phyloP scores from a whole-genome alignment of 2,113 vertebrate species.

The Chunga burmeisteri region DNA sequence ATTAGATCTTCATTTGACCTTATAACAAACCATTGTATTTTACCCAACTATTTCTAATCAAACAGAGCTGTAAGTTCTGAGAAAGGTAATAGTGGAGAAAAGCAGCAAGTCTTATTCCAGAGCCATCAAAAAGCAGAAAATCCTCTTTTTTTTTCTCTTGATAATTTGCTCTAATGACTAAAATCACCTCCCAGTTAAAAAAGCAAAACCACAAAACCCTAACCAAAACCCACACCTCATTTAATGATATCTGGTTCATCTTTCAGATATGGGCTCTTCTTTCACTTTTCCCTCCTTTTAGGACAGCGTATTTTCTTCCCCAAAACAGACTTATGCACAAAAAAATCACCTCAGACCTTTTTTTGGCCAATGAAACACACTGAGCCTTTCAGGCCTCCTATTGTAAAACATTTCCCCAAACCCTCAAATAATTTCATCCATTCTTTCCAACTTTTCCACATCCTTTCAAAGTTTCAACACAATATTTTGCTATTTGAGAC shows the following conservation, averaged over 20 bases:
- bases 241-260: not conserved
- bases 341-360: not conserved
- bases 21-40: not conserved
- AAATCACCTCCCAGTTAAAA: not conserved
- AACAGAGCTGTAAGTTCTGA: not conserved
- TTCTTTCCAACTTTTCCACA: not conserved
- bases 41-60: not conserved
- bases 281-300: not conserved
- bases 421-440: not conserved
- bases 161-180: not conserved
- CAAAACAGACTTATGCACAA: not conserved
- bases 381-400: not conserved
- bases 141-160: not conserved
- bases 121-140: not conserved
- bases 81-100: not conserved
- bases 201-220: fast-evolving
- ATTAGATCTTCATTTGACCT: not conserved
- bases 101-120: not conserved
- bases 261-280: not conserved
- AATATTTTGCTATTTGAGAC: not conserved
- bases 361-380: not conserved
- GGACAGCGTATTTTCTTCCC: not conserved
- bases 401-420: not conserved
- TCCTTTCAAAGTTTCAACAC: not conserved
- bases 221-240: not conserved